Evolutionary conservation across 92 coral and sea anemone genomes (phyloP).

Genomic region (Isaurus tuberculatus): DNA sequence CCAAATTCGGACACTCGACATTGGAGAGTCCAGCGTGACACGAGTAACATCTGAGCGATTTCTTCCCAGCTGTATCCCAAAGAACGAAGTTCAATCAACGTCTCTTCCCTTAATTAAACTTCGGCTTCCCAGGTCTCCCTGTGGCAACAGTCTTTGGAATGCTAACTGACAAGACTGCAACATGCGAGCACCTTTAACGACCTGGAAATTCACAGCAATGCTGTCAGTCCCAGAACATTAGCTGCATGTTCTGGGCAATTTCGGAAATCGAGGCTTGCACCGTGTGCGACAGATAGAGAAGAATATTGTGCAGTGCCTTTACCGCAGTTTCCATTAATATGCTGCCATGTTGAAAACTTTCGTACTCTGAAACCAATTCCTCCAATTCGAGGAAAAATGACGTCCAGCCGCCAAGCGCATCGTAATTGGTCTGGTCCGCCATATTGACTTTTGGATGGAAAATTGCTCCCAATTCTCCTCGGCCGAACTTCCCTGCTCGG

Average conservation of each 20-base stretch:
- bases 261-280: constrained; percentile 17
- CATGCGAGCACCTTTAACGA: constrained; percentile 61
- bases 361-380: constrained; percentile 53
- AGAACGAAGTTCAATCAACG: constrained; percentile 58
- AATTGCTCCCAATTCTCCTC: constrained; percentile 22
- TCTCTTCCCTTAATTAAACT: constrained; percentile 61
- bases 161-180: constrained; percentile 52
- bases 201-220: constrained; percentile 55
- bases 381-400: constrained; percentile 50
- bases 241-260: constrained; percentile 49
- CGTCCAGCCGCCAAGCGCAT: constrained; percentile 28
- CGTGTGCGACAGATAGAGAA: constrained; percentile 43
- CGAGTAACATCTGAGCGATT: constrained; percentile 59
- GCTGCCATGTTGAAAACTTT: constrained; percentile 47
- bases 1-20: constrained; percentile 63
- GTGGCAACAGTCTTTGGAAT: constrained; percentile 49
- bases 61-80: constrained; percentile 61
- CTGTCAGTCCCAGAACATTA: constrained; percentile 64
- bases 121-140: constrained; percentile 60
- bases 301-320: constrained; percentile 30
- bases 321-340: constrained; percentile 50
- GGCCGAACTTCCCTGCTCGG: constrained; percentile 33
- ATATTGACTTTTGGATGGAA: constrained; percentile 18
- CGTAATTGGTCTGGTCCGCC: constrained; percentile 24
- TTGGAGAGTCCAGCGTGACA: constrained; percentile 65